Conservation (phyloP, 1,140 invertebrate genomes). For the Harpegnathos saltator region DNA sequence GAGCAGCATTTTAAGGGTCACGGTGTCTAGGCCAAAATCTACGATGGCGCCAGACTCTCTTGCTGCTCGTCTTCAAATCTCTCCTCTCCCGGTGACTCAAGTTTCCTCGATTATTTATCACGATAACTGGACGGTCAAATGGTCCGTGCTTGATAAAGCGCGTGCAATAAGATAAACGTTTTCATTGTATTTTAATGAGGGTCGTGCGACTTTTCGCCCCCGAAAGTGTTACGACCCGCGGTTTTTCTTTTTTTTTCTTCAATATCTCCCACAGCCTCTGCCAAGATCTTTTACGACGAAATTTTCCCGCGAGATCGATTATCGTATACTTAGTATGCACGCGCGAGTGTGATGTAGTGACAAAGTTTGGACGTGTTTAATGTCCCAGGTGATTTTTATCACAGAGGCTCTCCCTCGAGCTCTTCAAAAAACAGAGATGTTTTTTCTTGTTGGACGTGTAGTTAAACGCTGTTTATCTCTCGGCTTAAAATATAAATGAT, state of each 20-base stretch:
- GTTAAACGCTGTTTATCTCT: too few species aligned
- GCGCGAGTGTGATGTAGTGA: too few species aligned
- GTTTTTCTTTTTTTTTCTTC: background rate
- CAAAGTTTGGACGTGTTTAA: too few species aligned
- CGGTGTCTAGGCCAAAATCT: constrained; percentile 51
- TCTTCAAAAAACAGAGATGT: too few species aligned
- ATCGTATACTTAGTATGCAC: too few species aligned
- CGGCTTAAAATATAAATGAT: too few species aligned
- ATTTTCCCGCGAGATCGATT: too few species aligned
- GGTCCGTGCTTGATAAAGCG: constrained; percentile 27
- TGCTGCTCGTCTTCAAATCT: constrained; percentile 22
- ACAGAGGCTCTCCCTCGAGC: too few species aligned
- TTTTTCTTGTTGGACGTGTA: too few species aligned
- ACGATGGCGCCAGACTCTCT: constrained; percentile 47
- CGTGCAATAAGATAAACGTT: constrained; percentile 4
- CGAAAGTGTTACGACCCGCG: background rate
- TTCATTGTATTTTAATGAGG: constrained; percentile 2
- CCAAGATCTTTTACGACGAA: too few species aligned
- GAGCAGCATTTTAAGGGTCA: constrained; percentile 46
- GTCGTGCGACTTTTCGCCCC: background rate
- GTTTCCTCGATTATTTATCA: constrained; percentile 25
- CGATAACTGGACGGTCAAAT: constrained; percentile 33
- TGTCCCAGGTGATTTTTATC: too few species aligned
- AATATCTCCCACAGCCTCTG: too few species aligned
- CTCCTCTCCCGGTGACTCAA: constrained; percentile 43